Percentiles rank a stretch among this genome's conserved stretches.
Conservation (phyloP, 2,113 vertebrate genomes). For the Oreotrochilus melanogaster region DNA sequence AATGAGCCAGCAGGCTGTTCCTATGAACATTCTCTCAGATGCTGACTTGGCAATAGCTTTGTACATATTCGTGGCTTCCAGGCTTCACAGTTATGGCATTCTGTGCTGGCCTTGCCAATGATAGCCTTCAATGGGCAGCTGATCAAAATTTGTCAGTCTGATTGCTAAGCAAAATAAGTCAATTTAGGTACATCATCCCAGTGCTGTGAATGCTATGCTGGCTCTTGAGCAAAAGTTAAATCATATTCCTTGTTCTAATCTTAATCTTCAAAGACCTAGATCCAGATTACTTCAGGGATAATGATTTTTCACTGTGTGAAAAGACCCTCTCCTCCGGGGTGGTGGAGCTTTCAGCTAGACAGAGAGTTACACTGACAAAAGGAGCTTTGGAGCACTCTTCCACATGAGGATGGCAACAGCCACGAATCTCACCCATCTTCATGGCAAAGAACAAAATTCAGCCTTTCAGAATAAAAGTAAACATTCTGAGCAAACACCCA, state of each 20-base stretch:
- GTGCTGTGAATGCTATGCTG: neutral
- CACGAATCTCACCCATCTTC: neutral
- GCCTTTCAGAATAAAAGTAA: neutral
- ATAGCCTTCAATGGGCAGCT: slow-evolving; percentile 38
- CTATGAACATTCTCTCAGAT: slow-evolving; percentile 43
- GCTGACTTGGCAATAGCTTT: slow-evolving; percentile 53
- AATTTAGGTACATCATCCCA: neutral
- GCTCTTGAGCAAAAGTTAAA: neutral
- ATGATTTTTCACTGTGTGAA: neutral
- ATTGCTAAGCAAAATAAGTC: slow-evolving; percentile 59
- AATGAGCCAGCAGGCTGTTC: slow-evolving; percentile 46
- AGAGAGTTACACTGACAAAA: neutral
- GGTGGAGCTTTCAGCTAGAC: neutral
- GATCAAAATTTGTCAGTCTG: slow-evolving; percentile 6
- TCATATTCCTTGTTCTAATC: slow-evolving; percentile 15
- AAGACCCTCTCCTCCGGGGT: neutral
- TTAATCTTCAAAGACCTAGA: slow-evolving; percentile 38
- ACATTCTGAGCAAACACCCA: neutral
- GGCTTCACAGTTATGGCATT: neutral
- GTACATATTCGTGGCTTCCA: slow-evolving; percentile 36
- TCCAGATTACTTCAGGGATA: slow-evolving; percentile 1
- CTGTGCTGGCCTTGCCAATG: neutral
- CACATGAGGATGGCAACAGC: neutral
- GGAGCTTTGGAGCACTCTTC: neutral
- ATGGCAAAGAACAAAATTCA: neutral